Evolutionary conservation across 2,888 invertebrate genomes (phyloP).

Genomic region (Pristionchus maxplancki): DNA sequence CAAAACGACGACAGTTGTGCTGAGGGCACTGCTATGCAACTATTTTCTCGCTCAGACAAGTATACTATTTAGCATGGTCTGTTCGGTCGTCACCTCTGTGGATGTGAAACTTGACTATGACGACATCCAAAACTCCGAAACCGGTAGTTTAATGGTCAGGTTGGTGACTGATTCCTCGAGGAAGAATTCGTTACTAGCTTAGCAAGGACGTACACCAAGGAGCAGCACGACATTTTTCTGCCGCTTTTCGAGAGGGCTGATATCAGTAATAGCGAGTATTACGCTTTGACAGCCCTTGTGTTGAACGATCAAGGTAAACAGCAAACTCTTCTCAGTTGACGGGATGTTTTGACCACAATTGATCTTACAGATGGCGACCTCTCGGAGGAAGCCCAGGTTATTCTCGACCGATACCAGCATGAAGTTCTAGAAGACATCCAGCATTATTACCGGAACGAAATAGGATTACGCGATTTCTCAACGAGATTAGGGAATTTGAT

Average conservation of each 20-base stretch:
- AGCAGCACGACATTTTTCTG: not conserved
- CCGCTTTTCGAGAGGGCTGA: not conserved
- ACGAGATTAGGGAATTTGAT: constrained; percentile 5
- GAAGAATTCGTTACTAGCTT: not conserved
- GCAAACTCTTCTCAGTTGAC: not conserved
- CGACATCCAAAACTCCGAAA: not conserved
- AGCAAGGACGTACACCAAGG: not conserved
- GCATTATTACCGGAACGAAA: not conserved
- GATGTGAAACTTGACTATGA: not conserved
- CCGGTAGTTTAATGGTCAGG: not conserved
- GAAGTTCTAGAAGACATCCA: not conserved
- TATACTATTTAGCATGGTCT: not conserved
- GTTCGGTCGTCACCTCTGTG: too few species aligned
- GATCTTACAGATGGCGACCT: not conserved
- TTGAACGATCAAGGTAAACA: not conserved
- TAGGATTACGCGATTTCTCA: not conserved
- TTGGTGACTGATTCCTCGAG: not conserved
- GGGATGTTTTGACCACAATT: too few species aligned
- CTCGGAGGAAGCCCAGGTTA: not conserved
- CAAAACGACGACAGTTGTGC: too few species aligned
- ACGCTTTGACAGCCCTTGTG: not conserved
- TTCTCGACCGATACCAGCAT: not conserved
- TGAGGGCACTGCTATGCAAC: too few species aligned
- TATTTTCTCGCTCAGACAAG: too few species aligned
- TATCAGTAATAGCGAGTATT: not conserved